These are phyloP conservation scores for Oncorhynchus tshawytscha DNA, from an alignment of 2,113 vertebrate species.

Conservation along the genomic window DNA sequence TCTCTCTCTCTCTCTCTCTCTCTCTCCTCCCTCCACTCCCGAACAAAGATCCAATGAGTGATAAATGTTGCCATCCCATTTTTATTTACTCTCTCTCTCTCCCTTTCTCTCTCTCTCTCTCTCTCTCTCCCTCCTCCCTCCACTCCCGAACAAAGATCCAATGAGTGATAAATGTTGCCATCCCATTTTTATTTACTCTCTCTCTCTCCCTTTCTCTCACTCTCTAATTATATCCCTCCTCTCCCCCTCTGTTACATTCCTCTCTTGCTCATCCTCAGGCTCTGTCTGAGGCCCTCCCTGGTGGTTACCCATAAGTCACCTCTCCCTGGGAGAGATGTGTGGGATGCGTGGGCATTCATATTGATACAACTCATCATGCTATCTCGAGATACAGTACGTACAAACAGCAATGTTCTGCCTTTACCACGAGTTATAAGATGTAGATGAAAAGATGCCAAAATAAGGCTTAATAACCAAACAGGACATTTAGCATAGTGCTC, in stretches of 20 bases:
- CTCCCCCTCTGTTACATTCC: conserved; percentile 54
- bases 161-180: conserved; percentile 60
- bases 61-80: conserved; percentile 64
- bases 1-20: too few species aligned
- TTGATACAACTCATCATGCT: conserved; percentile 30
- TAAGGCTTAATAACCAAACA: neutral
- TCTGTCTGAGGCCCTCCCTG: conserved; percentile 46
- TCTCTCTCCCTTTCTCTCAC: conserved; percentile 38
- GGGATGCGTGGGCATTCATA: conserved; percentile 47
- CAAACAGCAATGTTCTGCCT: conserved; percentile 37
- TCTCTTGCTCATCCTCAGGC: conserved; percentile 52
- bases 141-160: conserved; percentile 22
- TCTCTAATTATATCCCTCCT: conserved; percentile 32
- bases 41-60: conserved; percentile 44
- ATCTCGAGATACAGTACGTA: too few species aligned
- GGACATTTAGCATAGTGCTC: neutral
- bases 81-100: conserved; percentile 48
- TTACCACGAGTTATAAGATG: conserved; percentile 55
- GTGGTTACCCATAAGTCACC: conserved; percentile 56
- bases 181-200: conserved; percentile 60
- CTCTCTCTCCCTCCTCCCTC: too few species aligned
- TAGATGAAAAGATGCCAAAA: conserved; percentile 46
- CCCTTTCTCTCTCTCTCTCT: conserved; percentile 40
- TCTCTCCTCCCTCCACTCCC: too few species aligned
- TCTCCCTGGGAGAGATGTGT: conserved; percentile 25